Conservation (phyloP, 2,797 vertebrate species). For the Ammospiza maritima region DNA sequence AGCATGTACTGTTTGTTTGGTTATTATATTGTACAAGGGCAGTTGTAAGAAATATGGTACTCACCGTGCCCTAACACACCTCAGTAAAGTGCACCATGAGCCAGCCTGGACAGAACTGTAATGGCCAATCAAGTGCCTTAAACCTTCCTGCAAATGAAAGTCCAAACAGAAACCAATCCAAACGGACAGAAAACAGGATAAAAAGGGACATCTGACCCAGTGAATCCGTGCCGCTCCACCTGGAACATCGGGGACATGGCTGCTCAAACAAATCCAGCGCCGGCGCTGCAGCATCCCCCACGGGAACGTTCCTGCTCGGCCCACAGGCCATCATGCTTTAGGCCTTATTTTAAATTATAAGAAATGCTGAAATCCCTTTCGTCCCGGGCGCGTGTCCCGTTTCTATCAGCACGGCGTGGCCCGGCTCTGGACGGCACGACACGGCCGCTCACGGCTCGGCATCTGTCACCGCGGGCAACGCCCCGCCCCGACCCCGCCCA, state of each 20-base stretch:
- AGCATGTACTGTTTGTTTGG: neutral
- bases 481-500: rapidly evolving
- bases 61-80: too few species aligned
- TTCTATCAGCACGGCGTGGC: neutral
- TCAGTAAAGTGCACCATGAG: neutral
- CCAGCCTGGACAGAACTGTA: neutral
- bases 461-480: neutral
- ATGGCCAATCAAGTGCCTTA: neutral
- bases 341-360: neutral
- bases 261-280: neutral
- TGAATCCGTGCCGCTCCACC: neutral
- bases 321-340: neutral
- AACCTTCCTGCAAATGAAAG: neutral
- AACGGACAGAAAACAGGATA: neutral
- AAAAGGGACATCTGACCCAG: neutral
- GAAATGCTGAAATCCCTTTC: neutral
- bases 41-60: neutral
- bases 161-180: neutral
- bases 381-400: neutral
- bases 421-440: too few species aligned
- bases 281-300: neutral
- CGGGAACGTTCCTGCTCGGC: neutral
- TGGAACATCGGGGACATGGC: neutral
- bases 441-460: neutral
- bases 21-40: neutral